Percentiles rank a stretch among this genome's conserved stretches.
phyloP scores from a whole-genome alignment of 2,888 invertebrate genomes.

The Orchesellides sinensis region DNA sequence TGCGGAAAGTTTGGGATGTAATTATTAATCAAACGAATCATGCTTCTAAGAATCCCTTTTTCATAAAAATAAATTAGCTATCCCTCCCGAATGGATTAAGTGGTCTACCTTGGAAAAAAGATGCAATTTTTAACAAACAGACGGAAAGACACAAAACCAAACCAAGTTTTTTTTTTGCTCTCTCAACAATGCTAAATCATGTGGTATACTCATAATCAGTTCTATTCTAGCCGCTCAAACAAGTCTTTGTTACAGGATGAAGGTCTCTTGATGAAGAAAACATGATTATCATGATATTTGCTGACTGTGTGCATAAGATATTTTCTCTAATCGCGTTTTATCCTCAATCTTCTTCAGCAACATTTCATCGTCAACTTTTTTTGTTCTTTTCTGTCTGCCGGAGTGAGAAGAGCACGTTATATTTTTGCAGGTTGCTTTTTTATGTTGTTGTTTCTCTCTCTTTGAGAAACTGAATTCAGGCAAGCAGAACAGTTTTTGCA shows the following conservation, averaged over 20 bases:
- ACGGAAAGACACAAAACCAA: not conserved
- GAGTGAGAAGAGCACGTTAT: not conserved
- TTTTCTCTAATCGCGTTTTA: not conserved
- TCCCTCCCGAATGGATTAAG: not conserved
- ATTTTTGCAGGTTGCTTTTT: not conserved
- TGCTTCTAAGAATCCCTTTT: constrained; percentile 52
- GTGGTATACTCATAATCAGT: constrained; percentile 8
- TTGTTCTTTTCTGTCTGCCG: too few species aligned
- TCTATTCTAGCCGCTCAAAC: constrained; percentile 58
- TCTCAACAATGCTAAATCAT: not conserved
- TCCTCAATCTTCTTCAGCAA: not conserved
- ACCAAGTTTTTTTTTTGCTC: too few species aligned
- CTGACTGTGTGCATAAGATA: constrained; percentile 1
- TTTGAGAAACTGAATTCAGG: constrained; percentile 10
- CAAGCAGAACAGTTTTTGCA: constrained; percentile 46
- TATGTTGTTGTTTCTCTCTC: not conserved
- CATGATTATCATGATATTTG: constrained; percentile 11
- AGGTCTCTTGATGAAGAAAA: constrained; percentile 52
- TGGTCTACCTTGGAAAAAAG: constrained; percentile 58
- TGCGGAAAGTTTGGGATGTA: constrained; percentile 32
- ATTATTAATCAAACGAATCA: constrained; percentile 46
- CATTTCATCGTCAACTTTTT: constrained; percentile 14
- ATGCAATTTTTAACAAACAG: constrained; percentile 22
- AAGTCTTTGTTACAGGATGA: constrained; percentile 59
- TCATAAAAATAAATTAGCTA: constrained; percentile 23